Evolutionary conservation across 2,113 vertebrate species (phyloP), one percentile per base, ranked within the genome.

Genomic region (Melanerpes aurifrons): DNA sequence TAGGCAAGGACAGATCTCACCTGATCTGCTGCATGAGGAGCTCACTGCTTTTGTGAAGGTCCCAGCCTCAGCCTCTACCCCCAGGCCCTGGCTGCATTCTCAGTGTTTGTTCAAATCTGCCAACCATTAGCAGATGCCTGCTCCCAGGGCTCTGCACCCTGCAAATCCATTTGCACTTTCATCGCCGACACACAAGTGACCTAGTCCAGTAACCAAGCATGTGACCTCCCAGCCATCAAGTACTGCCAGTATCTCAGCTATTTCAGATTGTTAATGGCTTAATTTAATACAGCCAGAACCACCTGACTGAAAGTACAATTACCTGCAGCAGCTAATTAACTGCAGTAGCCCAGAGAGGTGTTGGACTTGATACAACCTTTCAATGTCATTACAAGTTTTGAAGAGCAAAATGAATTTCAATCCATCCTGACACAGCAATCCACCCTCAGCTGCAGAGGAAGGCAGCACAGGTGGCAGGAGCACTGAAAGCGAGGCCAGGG

Each of bases 281-380:
- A 71, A 94, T 94, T 89, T 90, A 94, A 95, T 95, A 94, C 87
- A 75, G 61, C 64, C 72, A 91, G 89, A 91, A 86, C 1, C 43
- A 83, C 90, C 86, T 91, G 82, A 94, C 66, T 92, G 89, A 93
- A 94, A 56, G 63, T 73, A 53, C 75, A 71, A 35, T 53, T 92
- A 92, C 93, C 88, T 86, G 85, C 68, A 91, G 79, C 82, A 94
- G 85, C 73, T 95, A 95, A 95, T 94, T 94, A 93, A 96, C 88
- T 70, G 58, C 87, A 91, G 76, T 81, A 71, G 76, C 85, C 76
- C 87, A 88, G 58, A 92, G 80, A 86, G 85, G 45, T 83, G 82
- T 96, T 94, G 93, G 93, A 94, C 93, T 91, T 87, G 64, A 18
- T 87, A 75, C 72, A 92, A 45, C 75, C 93, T 95, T 91, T 92